Percentiles rank a stretch among this genome's conserved stretches.
phyloP scores from a whole-genome alignment of 2,888 invertebrate species.

The Synanthedon myopaeformis region DNA sequence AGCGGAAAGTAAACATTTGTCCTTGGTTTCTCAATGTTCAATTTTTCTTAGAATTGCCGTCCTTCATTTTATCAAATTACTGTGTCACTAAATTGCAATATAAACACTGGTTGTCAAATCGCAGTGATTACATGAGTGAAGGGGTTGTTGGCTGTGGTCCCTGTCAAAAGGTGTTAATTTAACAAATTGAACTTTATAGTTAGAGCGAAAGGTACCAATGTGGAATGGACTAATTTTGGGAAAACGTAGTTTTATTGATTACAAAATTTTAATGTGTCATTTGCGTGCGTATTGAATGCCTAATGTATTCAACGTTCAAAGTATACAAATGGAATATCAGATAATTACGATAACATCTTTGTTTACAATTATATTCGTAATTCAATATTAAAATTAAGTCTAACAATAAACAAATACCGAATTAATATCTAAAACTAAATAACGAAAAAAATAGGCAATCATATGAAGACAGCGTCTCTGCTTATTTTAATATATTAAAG shows the following conservation, averaged over 20 bases:
- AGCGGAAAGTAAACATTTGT: too few species aligned
- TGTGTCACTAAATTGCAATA: conserved; percentile 53
- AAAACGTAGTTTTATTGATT: conserved; percentile 30
- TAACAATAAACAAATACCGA: too few species aligned
- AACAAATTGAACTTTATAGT: not conserved
- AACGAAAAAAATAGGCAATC: too few species aligned
- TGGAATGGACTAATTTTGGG: conserved; percentile 4
- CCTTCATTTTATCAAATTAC: conserved; percentile 37
- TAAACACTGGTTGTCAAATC: conserved; percentile 52
- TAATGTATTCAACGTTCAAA: conserved; percentile 6
- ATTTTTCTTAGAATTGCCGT: too few species aligned
- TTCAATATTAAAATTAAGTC: too few species aligned
- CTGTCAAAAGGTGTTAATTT: not conserved
- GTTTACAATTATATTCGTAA: not conserved
- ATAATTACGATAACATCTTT: not conserved
- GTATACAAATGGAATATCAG: not conserved
- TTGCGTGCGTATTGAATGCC: conserved; percentile 26
- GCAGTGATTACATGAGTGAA: conserved; percentile 35
- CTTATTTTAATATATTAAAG: too few species aligned
- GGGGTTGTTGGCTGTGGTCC: conserved; percentile 16
- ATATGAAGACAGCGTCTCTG: too few species aligned
- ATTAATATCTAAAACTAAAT: too few species aligned
- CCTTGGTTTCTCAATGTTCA: too few species aligned
- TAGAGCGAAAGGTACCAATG: conserved; percentile 10
- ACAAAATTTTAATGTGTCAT: conserved; percentile 37